These are phyloP conservation scores for Tiaroga cobitis DNA, from an alignment of 2,797 vertebrate genomes.

Conservation along the genomic window DNA sequence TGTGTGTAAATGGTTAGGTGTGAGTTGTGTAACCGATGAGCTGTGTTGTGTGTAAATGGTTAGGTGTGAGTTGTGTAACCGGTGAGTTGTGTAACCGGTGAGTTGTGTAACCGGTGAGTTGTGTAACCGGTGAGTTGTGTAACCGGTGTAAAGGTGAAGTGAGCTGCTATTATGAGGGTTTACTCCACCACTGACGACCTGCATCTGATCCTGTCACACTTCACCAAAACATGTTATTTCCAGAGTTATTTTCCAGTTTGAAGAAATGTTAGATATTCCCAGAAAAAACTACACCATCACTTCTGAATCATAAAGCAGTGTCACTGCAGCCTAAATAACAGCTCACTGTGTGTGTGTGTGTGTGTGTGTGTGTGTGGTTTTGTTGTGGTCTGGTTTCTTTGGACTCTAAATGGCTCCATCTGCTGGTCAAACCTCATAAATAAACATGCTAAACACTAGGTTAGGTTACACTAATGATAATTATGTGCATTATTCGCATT, in stretches of 20 bases:
- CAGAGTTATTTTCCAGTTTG: background rate
- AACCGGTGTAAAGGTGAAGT: no score
- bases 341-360: background rate
- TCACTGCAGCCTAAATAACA: background rate
- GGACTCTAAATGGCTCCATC: background rate
- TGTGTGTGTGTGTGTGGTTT: background rate
- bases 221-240: background rate
- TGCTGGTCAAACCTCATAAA: background rate
- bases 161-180: no score
- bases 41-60: no score
- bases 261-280: background rate
- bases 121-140: no score
- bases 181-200: no score
- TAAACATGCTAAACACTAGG: background rate
- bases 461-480: background rate
- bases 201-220: background rate
- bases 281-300: accelerated
- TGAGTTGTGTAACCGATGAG: no score
- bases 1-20: no score
- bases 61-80: no score
- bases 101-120: no score
- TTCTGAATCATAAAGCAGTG: background rate
- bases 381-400: background rate
- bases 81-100: no score
- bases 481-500: background rate